Percentiles rank a stretch among this genome's conserved stretches.
Conservation (phyloP, 2,113 vertebrate species). For the Ginglymostoma cirratum region DNA sequence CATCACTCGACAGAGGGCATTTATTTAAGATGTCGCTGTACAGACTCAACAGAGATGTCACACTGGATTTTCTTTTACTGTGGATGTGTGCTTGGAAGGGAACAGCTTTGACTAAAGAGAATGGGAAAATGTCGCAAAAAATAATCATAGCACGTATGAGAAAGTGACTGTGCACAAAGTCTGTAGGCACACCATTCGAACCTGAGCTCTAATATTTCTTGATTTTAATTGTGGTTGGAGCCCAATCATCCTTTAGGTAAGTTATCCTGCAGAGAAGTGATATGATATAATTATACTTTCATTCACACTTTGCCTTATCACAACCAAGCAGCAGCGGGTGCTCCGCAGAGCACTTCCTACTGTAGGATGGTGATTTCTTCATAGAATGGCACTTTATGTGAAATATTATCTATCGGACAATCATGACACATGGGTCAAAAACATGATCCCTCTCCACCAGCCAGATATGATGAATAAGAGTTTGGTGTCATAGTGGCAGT, state of each 20-base stretch:
- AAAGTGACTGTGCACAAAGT: background rate
- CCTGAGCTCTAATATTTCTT: background rate
- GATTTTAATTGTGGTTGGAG: background rate
- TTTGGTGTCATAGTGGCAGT: background rate
- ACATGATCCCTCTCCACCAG: background rate
- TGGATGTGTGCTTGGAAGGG: background rate
- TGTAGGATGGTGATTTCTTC: background rate
- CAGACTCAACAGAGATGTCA: background rate
- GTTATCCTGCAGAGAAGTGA: background rate
- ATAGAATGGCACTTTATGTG: background rate
- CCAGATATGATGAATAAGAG: background rate
- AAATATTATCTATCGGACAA: background rate
- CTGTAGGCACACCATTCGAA: too few relatives aligned
- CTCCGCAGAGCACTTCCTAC: background rate
- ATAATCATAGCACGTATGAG: background rate
- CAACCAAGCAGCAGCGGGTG: background rate
- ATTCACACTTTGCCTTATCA: background rate
- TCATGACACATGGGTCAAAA: background rate
- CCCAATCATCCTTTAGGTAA: background rate
- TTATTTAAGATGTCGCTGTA: background rate
- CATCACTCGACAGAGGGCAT: background rate
- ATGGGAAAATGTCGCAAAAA: background rate
- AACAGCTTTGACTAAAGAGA: background rate
- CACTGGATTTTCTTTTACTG: background rate
- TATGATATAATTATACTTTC: slow-evolving; percentile 2